Conservation (phyloP, 2,113 vertebrate species). For the Callionymus lyra region DNA sequence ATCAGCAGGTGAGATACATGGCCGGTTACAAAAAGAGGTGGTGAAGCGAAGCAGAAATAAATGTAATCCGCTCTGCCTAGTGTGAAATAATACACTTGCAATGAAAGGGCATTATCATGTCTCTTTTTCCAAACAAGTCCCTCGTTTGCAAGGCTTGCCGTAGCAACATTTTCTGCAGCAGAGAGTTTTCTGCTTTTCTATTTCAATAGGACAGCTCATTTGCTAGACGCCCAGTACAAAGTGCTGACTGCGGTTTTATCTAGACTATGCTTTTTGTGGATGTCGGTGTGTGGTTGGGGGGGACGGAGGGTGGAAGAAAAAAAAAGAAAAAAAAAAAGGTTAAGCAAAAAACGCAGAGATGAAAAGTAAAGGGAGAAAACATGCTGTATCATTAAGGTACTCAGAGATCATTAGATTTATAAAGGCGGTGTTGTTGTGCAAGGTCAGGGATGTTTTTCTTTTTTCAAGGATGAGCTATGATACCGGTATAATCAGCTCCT, state of each 20-base stretch:
- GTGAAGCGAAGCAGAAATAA: conserved; percentile 38
- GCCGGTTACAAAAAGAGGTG: conserved; percentile 4
- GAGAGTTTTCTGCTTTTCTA: conserved; percentile 64
- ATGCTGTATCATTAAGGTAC: conserved; percentile 63
- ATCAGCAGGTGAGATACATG: conserved; percentile 40
- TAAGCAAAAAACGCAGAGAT: no score
- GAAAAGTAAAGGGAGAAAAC: conserved; percentile 38
- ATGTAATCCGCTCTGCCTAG: conserved; percentile 58
- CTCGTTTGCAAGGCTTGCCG: conserved; percentile 60
- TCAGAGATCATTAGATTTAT: conserved; percentile 69
- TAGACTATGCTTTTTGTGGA: conserved; percentile 45
- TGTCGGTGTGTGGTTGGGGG: conserved; percentile 12
- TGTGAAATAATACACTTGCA: conserved; percentile 70
- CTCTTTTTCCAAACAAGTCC: conserved; percentile 67
- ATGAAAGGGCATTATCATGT: conserved; percentile 64
- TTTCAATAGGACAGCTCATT: conserved; percentile 79
- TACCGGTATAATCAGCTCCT: conserved; percentile 56
- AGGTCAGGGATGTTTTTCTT: conserved; percentile 62
- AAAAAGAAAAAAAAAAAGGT: no score
- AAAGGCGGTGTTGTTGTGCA: conserved; percentile 54
- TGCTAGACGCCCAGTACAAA: conserved; percentile 69
- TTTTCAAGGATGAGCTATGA: conserved; percentile 53
- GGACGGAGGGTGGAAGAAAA: no score
- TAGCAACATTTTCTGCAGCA: conserved; percentile 69
- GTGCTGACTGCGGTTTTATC: conserved; percentile 70